phyloP scores from a whole-genome alignment of 2,797 vertebrate species.

The Petrocephalus schoutedeni region DNA sequence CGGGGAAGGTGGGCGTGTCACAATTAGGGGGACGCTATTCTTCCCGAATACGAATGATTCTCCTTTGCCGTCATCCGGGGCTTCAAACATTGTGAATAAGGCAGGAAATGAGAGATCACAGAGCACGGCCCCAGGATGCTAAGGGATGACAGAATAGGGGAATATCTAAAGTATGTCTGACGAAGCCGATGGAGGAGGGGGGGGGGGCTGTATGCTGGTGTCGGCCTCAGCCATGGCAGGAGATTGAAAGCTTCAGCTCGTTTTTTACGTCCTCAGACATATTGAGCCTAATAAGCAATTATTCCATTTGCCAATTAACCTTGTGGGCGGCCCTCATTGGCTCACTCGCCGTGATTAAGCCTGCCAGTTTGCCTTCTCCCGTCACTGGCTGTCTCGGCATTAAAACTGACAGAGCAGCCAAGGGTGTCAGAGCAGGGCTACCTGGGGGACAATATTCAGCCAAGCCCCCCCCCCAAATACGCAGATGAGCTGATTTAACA shows the following conservation, averaged over 20 bases:
- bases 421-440: conserved; percentile 16
- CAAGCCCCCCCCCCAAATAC: neutral
- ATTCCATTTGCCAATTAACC: conserved; percentile 68
- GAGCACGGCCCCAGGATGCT: neutral
- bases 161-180: neutral
- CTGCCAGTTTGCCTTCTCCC: conserved; percentile 59
- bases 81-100: neutral
- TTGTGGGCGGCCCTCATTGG: conserved; percentile 49
- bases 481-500: neutral
- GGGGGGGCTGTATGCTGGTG: neutral
- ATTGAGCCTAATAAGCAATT: conserved; percentile 65
- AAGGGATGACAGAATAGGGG: neutral
- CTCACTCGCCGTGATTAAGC: conserved; percentile 38
- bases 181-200: neutral
- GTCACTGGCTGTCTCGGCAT: conserved; percentile 53
- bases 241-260: conserved; percentile 55
- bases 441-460: neutral
- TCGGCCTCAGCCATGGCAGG: conserved; percentile 32
- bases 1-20: neutral
- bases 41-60: neutral
- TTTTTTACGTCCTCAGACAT: conserved; percentile 62
- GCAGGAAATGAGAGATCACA: neutral
- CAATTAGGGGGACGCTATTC: neutral
- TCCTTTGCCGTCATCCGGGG: neutral
- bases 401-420: conserved; percentile 56